These are phyloP conservation scores for Rhabdomys pumilio DNA, from an alignment of 2,797 vertebrate genomes.

Conservation along the genomic window DNA sequence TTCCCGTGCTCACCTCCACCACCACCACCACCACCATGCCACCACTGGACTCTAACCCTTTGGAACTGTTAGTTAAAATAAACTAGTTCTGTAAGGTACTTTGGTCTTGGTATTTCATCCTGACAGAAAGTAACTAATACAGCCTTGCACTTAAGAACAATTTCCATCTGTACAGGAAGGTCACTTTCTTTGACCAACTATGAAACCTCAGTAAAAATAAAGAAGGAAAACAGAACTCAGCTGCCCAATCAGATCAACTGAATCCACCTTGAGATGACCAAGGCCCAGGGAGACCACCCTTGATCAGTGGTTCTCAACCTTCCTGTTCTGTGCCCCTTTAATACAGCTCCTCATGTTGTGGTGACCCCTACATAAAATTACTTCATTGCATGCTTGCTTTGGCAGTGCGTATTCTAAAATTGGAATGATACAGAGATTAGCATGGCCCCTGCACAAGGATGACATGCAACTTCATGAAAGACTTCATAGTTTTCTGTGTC, in stretches of 20 bases:
- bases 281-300: neutral
- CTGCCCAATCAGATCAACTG: neutral
- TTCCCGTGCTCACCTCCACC: too few relatives aligned
- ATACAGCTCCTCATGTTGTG: neutral
- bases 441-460: neutral
- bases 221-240: neutral
- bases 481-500: neutral
- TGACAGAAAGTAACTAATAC: neutral
- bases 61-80: neutral
- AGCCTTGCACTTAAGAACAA: neutral
- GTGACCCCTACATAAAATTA: neutral
- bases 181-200: neutral
- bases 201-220: neutral
- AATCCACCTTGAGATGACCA: neutral
- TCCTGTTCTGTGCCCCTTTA: neutral
- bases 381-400: neutral
- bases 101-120: neutral
- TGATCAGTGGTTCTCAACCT: neutral
- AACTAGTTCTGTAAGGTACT: neutral
- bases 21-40: too few relatives aligned
- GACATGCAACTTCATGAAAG: neutral
- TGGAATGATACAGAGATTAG: neutral
- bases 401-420: neutral
- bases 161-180: neutral
- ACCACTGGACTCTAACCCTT: neutral